phyloP scores from a whole-genome alignment of 1,140 invertebrate genomes.

The Pantala flavescens region DNA sequence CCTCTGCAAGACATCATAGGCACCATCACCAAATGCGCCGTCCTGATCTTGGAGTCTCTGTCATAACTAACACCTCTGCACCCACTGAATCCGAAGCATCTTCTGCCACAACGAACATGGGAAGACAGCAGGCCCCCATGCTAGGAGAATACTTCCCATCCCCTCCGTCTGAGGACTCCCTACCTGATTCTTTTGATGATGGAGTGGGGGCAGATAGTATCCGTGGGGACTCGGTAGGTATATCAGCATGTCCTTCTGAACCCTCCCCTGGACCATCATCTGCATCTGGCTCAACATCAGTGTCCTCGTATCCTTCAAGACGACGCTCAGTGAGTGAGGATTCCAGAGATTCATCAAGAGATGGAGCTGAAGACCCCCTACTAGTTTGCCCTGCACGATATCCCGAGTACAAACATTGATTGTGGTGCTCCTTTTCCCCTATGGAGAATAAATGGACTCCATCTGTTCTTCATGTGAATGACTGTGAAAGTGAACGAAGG shows the following conservation, averaged over 20 bases:
- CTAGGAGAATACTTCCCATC: slow-evolving; percentile 20
- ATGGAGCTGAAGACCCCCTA: slow-evolving; percentile 22
- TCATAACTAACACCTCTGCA: slow-evolving; percentile 26
- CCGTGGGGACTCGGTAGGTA: neutral
- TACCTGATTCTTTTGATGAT: slow-evolving; percentile 14
- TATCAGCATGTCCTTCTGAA: slow-evolving; percentile 6
- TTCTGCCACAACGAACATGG: slow-evolving; percentile 22
- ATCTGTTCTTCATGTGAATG: neutral
- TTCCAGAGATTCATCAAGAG: slow-evolving; percentile 17
- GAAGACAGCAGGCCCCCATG: slow-evolving; percentile 22
- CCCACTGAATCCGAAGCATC: slow-evolving; percentile 29
- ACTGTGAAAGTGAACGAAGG: neutral
- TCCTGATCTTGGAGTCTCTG: slow-evolving; percentile 23
- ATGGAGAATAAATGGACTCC: neutral
- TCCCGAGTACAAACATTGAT: slow-evolving; percentile 52
- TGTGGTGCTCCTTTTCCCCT: neutral
- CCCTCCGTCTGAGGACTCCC: slow-evolving; percentile 16
- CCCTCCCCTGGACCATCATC: neutral
- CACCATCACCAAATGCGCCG: slow-evolving; percentile 27
- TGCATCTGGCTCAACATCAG: neutral
- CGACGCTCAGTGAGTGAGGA: slow-evolving; percentile 17
- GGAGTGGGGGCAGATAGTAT: neutral
- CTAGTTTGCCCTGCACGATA: slow-evolving; percentile 39
- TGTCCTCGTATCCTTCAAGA: neutral
- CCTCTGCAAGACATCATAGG: slow-evolving; percentile 9